A percentile compares a stretch with the other conserved stretches of the same genome.
Evolutionary conservation across 2,888 invertebrate genomes (phyloP).

Genomic region (Platycheirus rosarum): DNA sequence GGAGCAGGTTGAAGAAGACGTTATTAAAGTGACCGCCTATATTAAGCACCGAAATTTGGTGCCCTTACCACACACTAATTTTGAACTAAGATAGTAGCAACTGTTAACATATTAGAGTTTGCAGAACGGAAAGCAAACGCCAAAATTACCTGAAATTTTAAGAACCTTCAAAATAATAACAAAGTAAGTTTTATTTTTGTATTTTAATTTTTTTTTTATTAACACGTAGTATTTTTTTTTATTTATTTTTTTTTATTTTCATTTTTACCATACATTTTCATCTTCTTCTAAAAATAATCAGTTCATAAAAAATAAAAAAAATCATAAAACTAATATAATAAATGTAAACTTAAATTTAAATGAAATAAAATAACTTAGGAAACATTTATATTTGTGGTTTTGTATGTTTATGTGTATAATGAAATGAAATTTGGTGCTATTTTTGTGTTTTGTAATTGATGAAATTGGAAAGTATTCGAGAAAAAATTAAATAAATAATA

Average conservation of each 20-base stretch:
- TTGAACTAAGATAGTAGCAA: too few species aligned
- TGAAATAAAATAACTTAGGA: constrained; percentile 68
- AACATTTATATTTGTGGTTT: constrained; percentile 60
- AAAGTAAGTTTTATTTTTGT: constrained; percentile 24
- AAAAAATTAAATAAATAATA: constrained; percentile 27
- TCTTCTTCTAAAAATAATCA: constrained; percentile 63
- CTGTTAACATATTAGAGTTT: too few species aligned
- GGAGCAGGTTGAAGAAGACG: too few species aligned
- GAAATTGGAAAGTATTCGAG: constrained; percentile 64
- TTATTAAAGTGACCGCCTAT: too few species aligned
- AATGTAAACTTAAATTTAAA: constrained; percentile 39
- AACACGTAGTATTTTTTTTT: constrained; percentile 60
- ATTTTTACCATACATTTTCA: constrained; percentile 28
- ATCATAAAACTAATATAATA: constrained; percentile 10
- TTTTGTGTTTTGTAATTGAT: constrained; percentile 32
- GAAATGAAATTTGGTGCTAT: constrained; percentile 54
- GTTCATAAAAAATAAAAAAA: constrained; percentile 62
- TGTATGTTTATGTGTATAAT: constrained; percentile 20
- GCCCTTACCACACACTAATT: too few species aligned
- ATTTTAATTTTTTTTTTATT: constrained; percentile 72
- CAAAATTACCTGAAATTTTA: neutral
- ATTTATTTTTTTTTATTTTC: constrained; percentile 30
- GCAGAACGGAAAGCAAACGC: neutral
- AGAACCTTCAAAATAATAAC: neutral
- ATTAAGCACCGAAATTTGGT: too few species aligned